phyloP scores from a whole-genome alignment of 2,797 vertebrate species.

The Poecilia picta region DNA sequence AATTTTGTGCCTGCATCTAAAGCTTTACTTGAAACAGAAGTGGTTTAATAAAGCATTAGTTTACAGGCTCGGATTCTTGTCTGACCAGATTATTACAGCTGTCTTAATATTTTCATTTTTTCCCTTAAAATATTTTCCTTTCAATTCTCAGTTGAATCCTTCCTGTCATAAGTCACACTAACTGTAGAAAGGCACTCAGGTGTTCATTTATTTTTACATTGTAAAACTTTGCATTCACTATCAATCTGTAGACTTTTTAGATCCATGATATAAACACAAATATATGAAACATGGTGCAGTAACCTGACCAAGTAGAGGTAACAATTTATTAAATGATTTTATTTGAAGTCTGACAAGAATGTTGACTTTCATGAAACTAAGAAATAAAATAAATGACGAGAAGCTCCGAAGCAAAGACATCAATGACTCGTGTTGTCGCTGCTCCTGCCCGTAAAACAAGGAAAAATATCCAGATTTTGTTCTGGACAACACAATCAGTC shows the following conservation, averaged over 20 bases:
- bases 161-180: background rate
- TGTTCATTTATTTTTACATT: background rate
- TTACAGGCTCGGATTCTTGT: background rate
- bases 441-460: background rate
- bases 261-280: background rate
- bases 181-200: background rate
- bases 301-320: background rate
- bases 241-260: background rate
- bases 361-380: background rate
- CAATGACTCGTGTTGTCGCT: background rate
- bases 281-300: background rate
- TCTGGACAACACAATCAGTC: background rate
- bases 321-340: background rate
- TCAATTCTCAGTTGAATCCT: background rate
- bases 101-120: background rate
- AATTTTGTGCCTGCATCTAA: no score
- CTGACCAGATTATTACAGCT: background rate
- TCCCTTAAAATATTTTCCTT: background rate
- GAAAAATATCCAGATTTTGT: background rate
- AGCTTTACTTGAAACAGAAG: background rate
- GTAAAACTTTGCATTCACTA: background rate
- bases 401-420: background rate
- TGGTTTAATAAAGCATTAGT: background rate
- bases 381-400: background rate
- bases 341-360: background rate